Base-by-base conservation (phyloP, 2,888 invertebrate species). In the Hipparchia semele region DNA sequence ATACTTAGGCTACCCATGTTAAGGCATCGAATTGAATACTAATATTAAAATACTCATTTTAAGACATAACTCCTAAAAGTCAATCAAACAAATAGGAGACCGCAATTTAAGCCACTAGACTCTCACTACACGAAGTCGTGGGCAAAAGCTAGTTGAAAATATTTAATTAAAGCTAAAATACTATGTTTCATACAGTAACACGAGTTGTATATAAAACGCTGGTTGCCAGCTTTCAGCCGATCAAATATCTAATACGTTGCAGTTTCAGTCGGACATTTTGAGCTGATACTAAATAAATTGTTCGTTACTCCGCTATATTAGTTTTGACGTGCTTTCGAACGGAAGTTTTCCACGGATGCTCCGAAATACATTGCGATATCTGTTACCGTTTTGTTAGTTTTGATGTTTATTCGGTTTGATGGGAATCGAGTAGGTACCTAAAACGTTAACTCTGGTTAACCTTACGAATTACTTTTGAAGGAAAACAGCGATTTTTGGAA, bases 311-410 rank as follows among this genome's bases (percentile, higher is more conserved):
- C 23, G 8, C 46, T 51, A 51, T 64, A 62, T n/a, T 62, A 51
- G 49, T 64, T 64, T 51, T 51, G 64, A 64, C 64, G 64, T 49
- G 51, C 3, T 51, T 45, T n/a, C n/a, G 8, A 33, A 59, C 59
- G 59, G 59, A 59, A 33, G 33, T 10, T 58, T 58, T 4, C 3
- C 58, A 45, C 13, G 62, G 62, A 46, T 46, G 62, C 62, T 62
- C 13, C 3, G 12, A 12, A 46, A n/a, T 46, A 46, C 62, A 13
- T 62, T 13, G 7, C 46, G 7, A 46, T 13, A 62, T 62, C 39
- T 13, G 62, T 13, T 39, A 45, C 9, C n/a, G 10, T 61, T 33
- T 61, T n/a, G 3, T 39, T 39, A 39, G 39, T 39, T 39, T 39
- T 39, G 39, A 39, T 39, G 39, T 39, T 39, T 39, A 39, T 39